Percentiles rank a stretch among this genome's conserved stretches.
phyloP scores from a whole-genome alignment of 2,797 vertebrate species.

The Petrocephalus schoutedeni region DNA sequence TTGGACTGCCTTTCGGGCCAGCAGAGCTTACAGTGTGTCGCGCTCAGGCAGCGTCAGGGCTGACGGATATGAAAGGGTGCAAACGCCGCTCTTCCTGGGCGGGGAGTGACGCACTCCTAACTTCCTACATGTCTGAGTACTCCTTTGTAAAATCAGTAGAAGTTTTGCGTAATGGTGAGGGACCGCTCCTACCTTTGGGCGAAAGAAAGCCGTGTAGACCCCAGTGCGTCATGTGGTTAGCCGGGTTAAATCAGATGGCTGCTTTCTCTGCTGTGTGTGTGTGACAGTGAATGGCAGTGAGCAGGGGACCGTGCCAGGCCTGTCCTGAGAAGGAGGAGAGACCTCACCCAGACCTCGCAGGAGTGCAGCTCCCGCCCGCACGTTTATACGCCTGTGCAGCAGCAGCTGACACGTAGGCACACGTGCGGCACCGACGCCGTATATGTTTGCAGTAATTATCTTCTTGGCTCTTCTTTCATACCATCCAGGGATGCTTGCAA shows the following conservation, averaged over 20 bases:
- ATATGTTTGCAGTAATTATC: slow-evolving; percentile 14
- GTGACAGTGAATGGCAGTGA: not conserved
- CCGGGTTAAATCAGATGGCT: not conserved
- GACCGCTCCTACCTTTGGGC: not conserved
- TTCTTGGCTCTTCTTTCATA: slow-evolving; percentile 20
- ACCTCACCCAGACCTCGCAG: not conserved
- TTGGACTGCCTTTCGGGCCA: not conserved
- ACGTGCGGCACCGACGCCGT: not conserved
- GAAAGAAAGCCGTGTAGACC: not conserved
- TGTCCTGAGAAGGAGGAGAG: not conserved
- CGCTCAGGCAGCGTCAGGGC: not conserved
- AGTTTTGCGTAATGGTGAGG: not conserved
- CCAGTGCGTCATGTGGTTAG: not conserved
- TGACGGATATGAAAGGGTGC: too few species aligned
- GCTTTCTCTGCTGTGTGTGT: not conserved
- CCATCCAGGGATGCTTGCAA: slow-evolving; percentile 8
- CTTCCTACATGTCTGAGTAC: not conserved
- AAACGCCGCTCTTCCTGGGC: not conserved
- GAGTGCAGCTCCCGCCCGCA: not conserved
- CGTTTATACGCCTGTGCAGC: not conserved
- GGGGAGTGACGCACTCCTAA: not conserved
- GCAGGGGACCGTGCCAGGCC: not conserved
- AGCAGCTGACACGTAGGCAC: not conserved
- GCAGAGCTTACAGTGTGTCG: not conserved
- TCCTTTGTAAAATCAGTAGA: not conserved